Conservation (phyloP, 2,888 invertebrate species). For the Lepidocyrtoides sp. region DNA sequence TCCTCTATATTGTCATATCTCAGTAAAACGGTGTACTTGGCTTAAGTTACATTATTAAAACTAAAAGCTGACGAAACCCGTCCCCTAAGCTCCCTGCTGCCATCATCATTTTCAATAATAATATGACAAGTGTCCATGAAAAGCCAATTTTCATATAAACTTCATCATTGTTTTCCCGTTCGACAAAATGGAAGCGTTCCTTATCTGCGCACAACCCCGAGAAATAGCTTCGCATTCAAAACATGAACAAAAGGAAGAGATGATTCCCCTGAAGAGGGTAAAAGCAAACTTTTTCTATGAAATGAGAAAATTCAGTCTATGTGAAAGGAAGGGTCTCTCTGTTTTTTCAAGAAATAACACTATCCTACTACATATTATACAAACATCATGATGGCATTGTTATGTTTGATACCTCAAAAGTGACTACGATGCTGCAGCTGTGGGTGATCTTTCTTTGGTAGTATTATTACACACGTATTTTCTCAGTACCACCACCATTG, state of each 20-base stretch:
- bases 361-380: background rate
- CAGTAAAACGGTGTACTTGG: background rate
- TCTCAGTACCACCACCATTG: background rate
- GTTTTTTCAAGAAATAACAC: slow-evolving; percentile 3
- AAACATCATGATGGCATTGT: background rate
- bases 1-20: background rate
- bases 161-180: slow-evolving; percentile 54
- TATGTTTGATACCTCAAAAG: slow-evolving; percentile 57
- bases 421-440: slow-evolving; percentile 6
- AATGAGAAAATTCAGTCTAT: slow-evolving; percentile 25
- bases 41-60: slow-evolving; percentile 27
- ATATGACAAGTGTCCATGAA: slow-evolving; percentile 67
- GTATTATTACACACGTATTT: background rate
- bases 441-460: slow-evolving; percentile 47
- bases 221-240: slow-evolving; percentile 50
- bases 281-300: slow-evolving; percentile 52
- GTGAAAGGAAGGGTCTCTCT: background rate
- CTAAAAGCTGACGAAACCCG: slow-evolving; percentile 13
- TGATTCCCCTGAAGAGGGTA: slow-evolving; percentile 34
- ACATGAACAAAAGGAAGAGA: slow-evolving; percentile 42
- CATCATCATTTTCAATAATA: slow-evolving; percentile 60
- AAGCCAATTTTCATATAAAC: slow-evolving; percentile 67
- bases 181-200: slow-evolving; percentile 30
- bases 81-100: background rate
- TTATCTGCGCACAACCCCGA: slow-evolving; percentile 70